Percentiles rank a stretch among this genome's conserved stretches.
Evolutionary conservation across 2,113 vertebrate species (phyloP).

Genomic region (Muscicapa adusta): DNA sequence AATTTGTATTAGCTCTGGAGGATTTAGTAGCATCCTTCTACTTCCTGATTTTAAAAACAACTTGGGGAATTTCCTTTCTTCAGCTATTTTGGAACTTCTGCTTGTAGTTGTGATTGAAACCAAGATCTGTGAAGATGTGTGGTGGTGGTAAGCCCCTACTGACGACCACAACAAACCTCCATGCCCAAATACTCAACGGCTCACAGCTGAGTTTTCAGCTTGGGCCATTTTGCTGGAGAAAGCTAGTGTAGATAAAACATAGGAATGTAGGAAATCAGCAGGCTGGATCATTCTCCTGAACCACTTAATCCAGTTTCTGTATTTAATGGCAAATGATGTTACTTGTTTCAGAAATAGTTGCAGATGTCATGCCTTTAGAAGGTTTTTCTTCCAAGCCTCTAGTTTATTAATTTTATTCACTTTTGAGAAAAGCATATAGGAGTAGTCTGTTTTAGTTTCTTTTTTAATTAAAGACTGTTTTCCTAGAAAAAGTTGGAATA

Average conservation of each 20-base stretch:
- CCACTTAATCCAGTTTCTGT: background rate
- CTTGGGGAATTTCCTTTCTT: background rate
- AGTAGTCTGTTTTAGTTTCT: background rate
- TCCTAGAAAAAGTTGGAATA: background rate
- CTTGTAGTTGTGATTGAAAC: constrained; percentile 25
- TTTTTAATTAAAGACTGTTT: background rate
- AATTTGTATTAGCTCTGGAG: background rate
- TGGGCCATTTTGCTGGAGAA: background rate
- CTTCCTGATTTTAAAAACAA: constrained; percentile 15
- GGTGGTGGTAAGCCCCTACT: background rate
- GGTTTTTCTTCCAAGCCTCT: background rate
- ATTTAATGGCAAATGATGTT: background rate
- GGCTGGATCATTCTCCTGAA: background rate
- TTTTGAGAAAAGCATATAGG: background rate
- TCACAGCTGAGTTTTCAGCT: background rate
- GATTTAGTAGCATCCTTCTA: background rate
- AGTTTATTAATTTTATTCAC: background rate
- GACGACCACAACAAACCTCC: background rate
- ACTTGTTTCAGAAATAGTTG: background rate
- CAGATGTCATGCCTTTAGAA: background rate
- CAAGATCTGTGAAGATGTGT: background rate
- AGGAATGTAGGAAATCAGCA: background rate
- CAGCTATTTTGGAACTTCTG: constrained; percentile 43
- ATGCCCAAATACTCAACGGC: background rate
- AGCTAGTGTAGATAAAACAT: background rate